phyloP scores from a whole-genome alignment of 2,113 vertebrate species.

The Cebus imitator region DNA sequence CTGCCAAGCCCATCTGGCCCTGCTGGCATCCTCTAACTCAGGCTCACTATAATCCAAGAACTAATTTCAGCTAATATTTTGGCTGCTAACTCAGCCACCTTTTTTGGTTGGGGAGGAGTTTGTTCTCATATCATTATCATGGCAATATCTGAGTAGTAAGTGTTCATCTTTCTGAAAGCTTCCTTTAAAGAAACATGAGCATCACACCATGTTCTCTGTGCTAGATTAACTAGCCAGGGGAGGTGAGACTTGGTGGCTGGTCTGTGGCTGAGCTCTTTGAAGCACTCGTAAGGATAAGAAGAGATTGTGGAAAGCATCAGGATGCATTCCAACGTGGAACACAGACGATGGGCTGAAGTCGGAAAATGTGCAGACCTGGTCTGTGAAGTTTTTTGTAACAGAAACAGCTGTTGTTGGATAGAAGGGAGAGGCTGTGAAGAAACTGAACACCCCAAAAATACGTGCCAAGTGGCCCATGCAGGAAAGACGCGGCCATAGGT shows the following conservation, averaged over 20 bases:
- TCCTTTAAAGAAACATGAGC: neutral
- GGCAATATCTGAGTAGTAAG: neutral
- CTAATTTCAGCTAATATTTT: neutral
- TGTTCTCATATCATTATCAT: rapidly evolving
- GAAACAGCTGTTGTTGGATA: neutral
- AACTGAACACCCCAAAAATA: too few relatives aligned
- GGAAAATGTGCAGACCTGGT: neutral
- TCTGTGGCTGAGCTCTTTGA: neutral
- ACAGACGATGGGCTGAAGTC: rapidly evolving
- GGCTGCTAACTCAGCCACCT: neutral
- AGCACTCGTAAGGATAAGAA: neutral
- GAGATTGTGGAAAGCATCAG: neutral
- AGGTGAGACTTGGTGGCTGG: neutral
- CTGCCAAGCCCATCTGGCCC: neutral
- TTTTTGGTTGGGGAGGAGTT: too few relatives aligned
- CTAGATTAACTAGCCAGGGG: too few relatives aligned
- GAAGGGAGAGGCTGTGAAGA: neutral
- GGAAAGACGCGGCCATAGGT: rapidly evolving
- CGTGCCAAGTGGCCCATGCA: rapidly evolving
- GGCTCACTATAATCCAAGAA: too few relatives aligned
- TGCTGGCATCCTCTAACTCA: neutral
- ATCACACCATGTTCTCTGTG: neutral
- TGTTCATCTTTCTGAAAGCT: rapidly evolving
- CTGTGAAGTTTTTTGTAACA: neutral
- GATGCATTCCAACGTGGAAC: neutral